These are phyloP conservation scores for Drosophila austrosaltans DNA, from an alignment of 2,888 invertebrate species.

Conservation along the genomic window DNA sequence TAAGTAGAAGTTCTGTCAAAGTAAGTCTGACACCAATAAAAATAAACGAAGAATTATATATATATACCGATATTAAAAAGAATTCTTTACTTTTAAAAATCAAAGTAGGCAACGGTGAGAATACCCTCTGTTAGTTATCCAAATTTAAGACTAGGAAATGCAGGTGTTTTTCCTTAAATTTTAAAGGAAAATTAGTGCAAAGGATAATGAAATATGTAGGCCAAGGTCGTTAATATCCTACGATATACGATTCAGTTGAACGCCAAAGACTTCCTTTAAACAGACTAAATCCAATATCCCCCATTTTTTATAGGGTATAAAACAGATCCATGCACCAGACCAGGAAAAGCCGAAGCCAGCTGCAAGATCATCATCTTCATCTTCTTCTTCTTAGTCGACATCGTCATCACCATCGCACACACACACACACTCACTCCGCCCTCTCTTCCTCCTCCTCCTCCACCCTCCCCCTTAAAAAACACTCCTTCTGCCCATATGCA, in stretches of 20 bases:
- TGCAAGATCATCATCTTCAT: conserved; percentile 44
- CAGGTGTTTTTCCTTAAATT: too few species aligned
- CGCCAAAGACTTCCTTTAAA: too few species aligned
- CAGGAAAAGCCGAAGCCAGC: conserved; percentile 51
- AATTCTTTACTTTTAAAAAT: conserved; percentile 23
- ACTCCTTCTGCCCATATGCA: conserved; percentile 8
- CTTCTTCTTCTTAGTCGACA: not conserved
- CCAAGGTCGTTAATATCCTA: too few species aligned
- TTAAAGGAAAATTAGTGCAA: too few species aligned
- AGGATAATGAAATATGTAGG: too few species aligned
- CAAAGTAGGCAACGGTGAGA: not conserved
- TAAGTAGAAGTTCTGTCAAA: conserved; percentile 83
- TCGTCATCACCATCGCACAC: not conserved
- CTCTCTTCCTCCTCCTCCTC: not conserved
- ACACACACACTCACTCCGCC: too few species aligned
- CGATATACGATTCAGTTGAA: too few species aligned
- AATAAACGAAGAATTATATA: conserved; percentile 39
- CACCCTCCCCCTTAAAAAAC: not conserved
- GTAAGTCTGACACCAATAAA: conserved; percentile 83
- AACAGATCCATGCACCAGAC: conserved; percentile 9
- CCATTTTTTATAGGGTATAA: not conserved
- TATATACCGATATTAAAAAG: conserved; percentile 20
- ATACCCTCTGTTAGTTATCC: not conserved
- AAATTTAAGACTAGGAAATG: not conserved
- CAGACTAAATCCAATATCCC: not conserved